Conservation (phyloP, 2,888 invertebrate species). For the Sphaerophoria rueppellii region DNA sequence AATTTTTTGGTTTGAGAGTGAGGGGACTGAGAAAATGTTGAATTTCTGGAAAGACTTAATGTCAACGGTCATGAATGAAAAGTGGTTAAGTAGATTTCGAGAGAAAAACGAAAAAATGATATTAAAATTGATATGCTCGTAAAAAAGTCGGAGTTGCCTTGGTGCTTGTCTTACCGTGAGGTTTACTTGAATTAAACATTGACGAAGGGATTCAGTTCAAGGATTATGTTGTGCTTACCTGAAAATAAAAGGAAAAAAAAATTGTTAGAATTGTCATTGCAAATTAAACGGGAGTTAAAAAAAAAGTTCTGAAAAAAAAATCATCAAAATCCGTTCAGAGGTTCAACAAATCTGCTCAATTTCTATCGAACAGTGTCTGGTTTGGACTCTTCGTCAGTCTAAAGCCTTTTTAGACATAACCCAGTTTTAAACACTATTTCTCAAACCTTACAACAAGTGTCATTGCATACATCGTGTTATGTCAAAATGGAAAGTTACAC, state of each 20-base stretch:
- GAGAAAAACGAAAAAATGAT: not conserved
- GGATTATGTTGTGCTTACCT: slow-evolving; percentile 54
- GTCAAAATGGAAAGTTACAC: slow-evolving; percentile 62
- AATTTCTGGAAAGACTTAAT: slow-evolving; percentile 25
- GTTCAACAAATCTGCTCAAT: too few relatives aligned
- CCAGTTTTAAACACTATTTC: too few relatives aligned
- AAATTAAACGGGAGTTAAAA: too few relatives aligned
- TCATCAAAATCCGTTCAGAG: too few relatives aligned
- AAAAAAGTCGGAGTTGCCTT: not conserved
- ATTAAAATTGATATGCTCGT: not conserved
- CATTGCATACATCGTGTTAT: not conserved
- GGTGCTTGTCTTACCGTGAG: slow-evolving; percentile 51
- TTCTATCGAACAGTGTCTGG: too few relatives aligned
- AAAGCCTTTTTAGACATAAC: too few relatives aligned
- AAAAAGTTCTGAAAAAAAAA: not conserved
- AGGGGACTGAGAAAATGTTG: slow-evolving; percentile 55
- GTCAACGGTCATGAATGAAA: slow-evolving; percentile 34
- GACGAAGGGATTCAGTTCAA: slow-evolving; percentile 28
- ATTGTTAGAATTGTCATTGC: not conserved
- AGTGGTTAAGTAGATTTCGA: slow-evolving; percentile 3
- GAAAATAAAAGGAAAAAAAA: slow-evolving; percentile 24
- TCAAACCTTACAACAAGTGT: too few relatives aligned
- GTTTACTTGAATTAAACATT: slow-evolving; percentile 51
- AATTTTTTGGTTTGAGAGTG: not conserved
- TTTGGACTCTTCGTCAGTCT: too few relatives aligned